phyloP scores from a whole-genome alignment of 2,113 vertebrate genomes.

The Cyrtonyx montezumae region DNA sequence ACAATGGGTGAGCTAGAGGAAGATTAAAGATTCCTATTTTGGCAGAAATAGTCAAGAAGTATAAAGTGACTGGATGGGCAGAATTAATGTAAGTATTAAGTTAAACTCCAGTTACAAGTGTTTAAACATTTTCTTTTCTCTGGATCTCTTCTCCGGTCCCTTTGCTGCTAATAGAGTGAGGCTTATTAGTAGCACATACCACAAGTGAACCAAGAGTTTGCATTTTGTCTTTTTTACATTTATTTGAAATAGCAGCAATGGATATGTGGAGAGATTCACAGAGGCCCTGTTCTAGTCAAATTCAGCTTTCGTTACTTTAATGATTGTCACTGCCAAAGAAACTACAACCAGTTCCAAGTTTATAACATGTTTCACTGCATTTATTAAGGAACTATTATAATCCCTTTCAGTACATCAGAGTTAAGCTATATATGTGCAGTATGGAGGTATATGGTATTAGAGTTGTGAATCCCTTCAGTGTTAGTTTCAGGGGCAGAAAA shows the following conservation, averaged over 20 bases:
- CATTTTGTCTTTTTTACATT: neutral
- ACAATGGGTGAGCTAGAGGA: accelerated
- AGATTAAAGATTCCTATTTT: neutral
- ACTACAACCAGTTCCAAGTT: neutral
- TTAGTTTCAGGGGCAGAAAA: constrained; percentile 64
- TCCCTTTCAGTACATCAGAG: neutral
- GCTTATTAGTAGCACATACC: neutral
- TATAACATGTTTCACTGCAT: neutral
- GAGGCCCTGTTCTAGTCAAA: neutral
- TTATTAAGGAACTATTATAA: neutral
- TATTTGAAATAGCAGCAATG: neutral
- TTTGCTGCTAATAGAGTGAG: neutral
- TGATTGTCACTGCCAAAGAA: neutral
- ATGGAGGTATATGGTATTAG: neutral
- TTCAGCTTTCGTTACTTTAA: neutral
- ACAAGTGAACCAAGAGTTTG: neutral
- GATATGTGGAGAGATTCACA: neutral
- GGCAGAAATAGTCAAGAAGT: neutral
- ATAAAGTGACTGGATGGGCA: neutral
- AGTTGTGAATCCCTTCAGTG: constrained; percentile 35
- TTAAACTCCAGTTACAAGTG: neutral
- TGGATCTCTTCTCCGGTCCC: neutral
- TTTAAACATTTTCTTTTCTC: neutral
- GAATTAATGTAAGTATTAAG: neutral
- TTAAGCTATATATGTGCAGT: neutral